Evolutionary conservation across 2,113 vertebrate genomes (phyloP), one percentile per base, ranked within the genome.

Genomic region (Coracopsis vasa): DNA sequence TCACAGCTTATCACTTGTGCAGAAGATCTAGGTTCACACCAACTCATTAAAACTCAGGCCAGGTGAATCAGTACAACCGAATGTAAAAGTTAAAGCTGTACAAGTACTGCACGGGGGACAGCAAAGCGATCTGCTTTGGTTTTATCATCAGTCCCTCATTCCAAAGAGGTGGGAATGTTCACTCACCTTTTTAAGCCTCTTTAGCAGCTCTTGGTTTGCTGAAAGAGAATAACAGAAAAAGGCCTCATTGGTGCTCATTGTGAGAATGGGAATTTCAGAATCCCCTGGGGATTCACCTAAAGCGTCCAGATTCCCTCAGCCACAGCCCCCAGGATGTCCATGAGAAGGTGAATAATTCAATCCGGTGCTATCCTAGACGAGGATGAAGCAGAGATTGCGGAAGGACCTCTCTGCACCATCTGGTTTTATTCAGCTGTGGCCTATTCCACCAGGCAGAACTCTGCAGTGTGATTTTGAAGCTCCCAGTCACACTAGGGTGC

Each of bases 311-410:
- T 12, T n/a, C 66, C 3, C 75, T 24, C 72, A 51, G 69, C 45
- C 50, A 9, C 0, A 0, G 25, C 45, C 42, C 44, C 25, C 33
- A 15, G 61, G 53, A 20, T 19, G 41, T 13, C 79, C 41, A 2
- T 0, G 16, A 19, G 70, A 42, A 78, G 64, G 58, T 47, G 48
- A 69, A n/a, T 23, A 11, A 64, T 71, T 78, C n/a, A 18, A 18
- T 24, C 4, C 56, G 11, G 35, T 1, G 28, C 81, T 42, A 1
- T 16, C 65, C 48, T 20, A 1, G 35, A 3, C 5, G 25, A 6
- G 86, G 37, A 79, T 86, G 66, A 24, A 24, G 39, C 54, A 11
- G 13, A 33, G 51, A 5, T 17, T 47, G 78, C n/a, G 72, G 31
- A 78, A 44, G 84, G 42, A n/a, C 39, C 53, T 50, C 58, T 69